Percentiles rank a stretch among this genome's conserved stretches.
These are phyloP conservation scores for Vulpes ferrilata DNA, from an alignment of 2,113 vertebrate genomes.

Conservation along the genomic window DNA sequence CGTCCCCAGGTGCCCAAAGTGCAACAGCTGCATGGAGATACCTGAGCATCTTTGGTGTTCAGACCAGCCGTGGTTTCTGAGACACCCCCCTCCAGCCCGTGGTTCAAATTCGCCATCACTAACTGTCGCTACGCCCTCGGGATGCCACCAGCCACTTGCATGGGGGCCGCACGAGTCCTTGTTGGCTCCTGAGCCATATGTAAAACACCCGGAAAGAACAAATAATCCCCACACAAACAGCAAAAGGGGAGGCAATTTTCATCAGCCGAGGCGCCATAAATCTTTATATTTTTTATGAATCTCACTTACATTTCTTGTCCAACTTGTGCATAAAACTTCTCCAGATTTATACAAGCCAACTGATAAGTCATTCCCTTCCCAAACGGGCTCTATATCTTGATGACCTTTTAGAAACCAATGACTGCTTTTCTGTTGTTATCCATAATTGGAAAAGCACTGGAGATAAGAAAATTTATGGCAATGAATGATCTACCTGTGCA, in stretches of 20 bases:
- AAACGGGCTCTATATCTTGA: slow-evolving; percentile 84
- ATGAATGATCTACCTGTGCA: slow-evolving; percentile 85
- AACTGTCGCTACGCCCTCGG: accelerated
- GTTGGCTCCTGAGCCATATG: accelerated
- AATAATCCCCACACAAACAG: slow-evolving; percentile 41
- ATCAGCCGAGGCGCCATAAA: slow-evolving; percentile 78
- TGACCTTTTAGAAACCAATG: slow-evolving; percentile 89
- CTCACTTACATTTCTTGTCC: slow-evolving; percentile 86
- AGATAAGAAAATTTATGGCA: slow-evolving; percentile 89
- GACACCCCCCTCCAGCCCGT: neutral
- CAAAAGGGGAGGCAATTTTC: slow-evolving; percentile 73
- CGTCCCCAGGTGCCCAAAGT: accelerated
- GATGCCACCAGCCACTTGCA: accelerated
- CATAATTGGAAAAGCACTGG: slow-evolving; percentile 90
- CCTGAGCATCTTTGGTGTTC: accelerated
- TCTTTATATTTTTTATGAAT: slow-evolving; percentile 84
- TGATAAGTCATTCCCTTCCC: slow-evolving; percentile 85
- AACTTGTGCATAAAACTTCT: slow-evolving; percentile 87
- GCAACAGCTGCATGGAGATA: no score
- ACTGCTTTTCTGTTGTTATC: slow-evolving; percentile 88
- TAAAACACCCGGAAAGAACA: neutral
- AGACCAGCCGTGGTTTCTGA: neutral
- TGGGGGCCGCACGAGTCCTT: accelerated
- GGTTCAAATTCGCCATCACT: accelerated
- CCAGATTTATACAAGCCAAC: slow-evolving; percentile 87